Evolutionary conservation across 2,797 vertebrate genomes (phyloP).

Genomic region (Staurois parvus): DNA sequence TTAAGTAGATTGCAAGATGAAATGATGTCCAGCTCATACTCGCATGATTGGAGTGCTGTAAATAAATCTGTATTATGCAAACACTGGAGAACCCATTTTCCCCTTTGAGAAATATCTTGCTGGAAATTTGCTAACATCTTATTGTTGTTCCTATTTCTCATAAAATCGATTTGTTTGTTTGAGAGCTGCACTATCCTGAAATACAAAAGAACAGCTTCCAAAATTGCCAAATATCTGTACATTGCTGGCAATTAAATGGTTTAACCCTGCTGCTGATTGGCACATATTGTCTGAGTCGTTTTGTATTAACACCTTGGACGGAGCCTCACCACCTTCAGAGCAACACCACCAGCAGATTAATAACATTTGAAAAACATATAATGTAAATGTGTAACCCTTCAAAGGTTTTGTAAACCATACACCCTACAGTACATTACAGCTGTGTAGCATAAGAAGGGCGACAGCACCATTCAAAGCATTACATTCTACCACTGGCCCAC

Average conservation of each 20-base stretch:
- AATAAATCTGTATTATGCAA: constrained; percentile 55
- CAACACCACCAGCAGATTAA: too few relatives aligned
- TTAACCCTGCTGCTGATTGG: not conserved
- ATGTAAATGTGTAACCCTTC: too few relatives aligned
- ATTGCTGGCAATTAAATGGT: constrained; percentile 20
- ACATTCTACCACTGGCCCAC: not conserved
- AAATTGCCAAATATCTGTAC: not conserved
- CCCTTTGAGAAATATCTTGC: not conserved
- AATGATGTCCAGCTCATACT: not conserved
- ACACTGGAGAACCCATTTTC: constrained; percentile 38
- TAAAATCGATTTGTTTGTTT: constrained; percentile 11
- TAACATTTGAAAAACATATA: too few relatives aligned
- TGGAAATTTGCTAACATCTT: not conserved
- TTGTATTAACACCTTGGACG: not conserved
- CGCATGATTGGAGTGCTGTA: constrained; percentile 56
- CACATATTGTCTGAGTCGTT: not conserved
- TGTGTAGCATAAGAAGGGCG: not conserved
- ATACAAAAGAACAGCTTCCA: not conserved
- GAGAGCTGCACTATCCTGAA: not conserved
- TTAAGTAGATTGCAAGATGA: constrained; percentile 19
- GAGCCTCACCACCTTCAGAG: too few relatives aligned
- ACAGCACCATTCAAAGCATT: not conserved
- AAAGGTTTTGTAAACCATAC: too few relatives aligned
- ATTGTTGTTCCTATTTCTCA: not conserved
- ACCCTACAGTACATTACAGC: too few relatives aligned